phyloP scores from a whole-genome alignment of 2,113 vertebrate genomes.

The Channa argus region DNA sequence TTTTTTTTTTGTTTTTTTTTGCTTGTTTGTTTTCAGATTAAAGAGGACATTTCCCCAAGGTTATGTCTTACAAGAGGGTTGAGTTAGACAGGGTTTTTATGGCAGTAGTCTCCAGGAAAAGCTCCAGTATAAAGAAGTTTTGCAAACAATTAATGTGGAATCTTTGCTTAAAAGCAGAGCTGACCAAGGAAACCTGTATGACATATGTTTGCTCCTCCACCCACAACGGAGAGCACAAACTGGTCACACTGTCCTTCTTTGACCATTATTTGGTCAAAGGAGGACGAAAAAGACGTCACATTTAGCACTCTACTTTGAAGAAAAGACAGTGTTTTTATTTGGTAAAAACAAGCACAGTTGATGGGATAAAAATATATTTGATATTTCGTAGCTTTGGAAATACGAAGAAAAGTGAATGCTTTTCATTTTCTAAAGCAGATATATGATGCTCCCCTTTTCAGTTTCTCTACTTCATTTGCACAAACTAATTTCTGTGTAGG shows the following conservation, averaged over 20 bases:
- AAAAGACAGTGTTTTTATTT: background rate
- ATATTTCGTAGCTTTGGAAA: background rate
- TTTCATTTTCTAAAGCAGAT: background rate
- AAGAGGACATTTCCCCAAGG: too few species aligned
- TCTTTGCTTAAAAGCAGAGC: too few species aligned
- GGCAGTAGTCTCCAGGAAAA: background rate
- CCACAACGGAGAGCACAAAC: too few species aligned
- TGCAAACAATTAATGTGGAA: background rate
- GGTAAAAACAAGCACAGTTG: background rate
- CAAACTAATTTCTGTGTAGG: constrained; percentile 25
- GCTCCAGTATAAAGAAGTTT: background rate
- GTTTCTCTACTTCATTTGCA: constrained; percentile 26
- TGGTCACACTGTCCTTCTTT: background rate
- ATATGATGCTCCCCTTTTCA: background rate
- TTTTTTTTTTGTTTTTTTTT: background rate
- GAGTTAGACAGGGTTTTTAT: too few species aligned
- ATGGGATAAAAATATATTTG: background rate
- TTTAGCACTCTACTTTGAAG: background rate
- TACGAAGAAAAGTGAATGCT: constrained; percentile 10
- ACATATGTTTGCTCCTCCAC: background rate
- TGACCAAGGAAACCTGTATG: too few species aligned
- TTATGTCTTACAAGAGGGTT: too few species aligned
- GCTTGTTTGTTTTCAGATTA: too few species aligned
- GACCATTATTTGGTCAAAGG: background rate
- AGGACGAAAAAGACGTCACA: background rate